Conservation (phyloP, 2,797 vertebrate species). For the Trichosurus vulpecula region DNA sequence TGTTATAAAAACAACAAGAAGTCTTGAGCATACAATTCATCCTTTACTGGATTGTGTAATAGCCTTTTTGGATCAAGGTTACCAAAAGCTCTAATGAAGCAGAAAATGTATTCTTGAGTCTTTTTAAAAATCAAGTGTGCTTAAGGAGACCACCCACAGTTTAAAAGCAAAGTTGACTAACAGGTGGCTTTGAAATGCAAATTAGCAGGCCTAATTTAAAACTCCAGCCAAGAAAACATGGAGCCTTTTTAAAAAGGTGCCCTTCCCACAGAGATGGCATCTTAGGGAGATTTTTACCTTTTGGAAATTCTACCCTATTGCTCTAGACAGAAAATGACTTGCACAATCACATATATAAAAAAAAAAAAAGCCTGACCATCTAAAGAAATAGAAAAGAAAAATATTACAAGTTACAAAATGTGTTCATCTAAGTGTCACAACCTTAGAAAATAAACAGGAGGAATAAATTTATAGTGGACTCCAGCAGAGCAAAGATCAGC, state of each 20-base stretch:
- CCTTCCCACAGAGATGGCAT: slow-evolving; percentile 1
- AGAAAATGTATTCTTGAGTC: slow-evolving; percentile 36
- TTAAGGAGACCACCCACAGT: slow-evolving; percentile 27
- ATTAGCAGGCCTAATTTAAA: slow-evolving; percentile 37
- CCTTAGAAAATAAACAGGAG: slow-evolving; percentile 7
- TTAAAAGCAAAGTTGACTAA: slow-evolving; percentile 40
- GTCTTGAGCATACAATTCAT: slow-evolving; percentile 34
- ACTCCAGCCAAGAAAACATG: background rate
- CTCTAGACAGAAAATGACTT: background rate
- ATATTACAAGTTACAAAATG: background rate
- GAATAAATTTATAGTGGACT: background rate
- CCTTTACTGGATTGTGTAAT: background rate
- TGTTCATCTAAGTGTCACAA: background rate
- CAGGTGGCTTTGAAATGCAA: slow-evolving; percentile 43
- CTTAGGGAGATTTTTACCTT: slow-evolving; percentile 3
- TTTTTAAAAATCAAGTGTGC: slow-evolving; percentile 13
- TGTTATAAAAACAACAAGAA: slow-evolving; percentile 21
- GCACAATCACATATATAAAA: background rate
- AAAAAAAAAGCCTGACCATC: background rate
- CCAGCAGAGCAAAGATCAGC: slow-evolving; percentile 1
- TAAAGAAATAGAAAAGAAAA: background rate
- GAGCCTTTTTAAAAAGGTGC: slow-evolving; percentile 9
- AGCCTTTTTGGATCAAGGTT: slow-evolving; percentile 27
- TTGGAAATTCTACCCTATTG: slow-evolving; percentile 12
- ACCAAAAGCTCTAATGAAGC: slow-evolving; percentile 52